Percentiles rank a stretch among this genome's conserved stretches.
Conservation (phyloP, 2,113 vertebrate species). For the Pituophis catenifer region DNA sequence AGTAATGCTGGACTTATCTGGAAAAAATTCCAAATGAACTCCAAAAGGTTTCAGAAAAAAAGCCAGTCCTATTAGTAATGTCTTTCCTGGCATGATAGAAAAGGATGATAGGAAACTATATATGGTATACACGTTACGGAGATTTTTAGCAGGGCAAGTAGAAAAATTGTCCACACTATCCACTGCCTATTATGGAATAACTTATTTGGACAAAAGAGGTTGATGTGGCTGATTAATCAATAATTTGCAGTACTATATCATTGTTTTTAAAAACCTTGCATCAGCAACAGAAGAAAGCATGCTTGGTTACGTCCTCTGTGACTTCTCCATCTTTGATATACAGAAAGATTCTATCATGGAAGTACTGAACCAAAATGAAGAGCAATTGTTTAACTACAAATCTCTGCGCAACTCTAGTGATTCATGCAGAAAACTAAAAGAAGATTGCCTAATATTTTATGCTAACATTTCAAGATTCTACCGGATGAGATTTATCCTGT, state of each 20-base stretch:
- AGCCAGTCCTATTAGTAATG: neutral
- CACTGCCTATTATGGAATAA: neutral
- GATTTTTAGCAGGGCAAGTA: neutral
- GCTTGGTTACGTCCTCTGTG: neutral
- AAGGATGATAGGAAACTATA: neutral
- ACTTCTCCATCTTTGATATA: neutral
- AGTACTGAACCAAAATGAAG: neutral
- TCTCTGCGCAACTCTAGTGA: neutral
- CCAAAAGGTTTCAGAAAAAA: neutral
- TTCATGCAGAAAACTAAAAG: neutral
- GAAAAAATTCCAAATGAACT: slow-evolving; percentile 27
- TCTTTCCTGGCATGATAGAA: neutral
- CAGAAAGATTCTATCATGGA: neutral
- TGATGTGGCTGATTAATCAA: neutral
- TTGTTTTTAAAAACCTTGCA: neutral
- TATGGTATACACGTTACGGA: neutral
- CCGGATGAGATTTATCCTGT: neutral
- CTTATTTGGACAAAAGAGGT: neutral
- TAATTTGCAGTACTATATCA: neutral
- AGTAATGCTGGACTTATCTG: slow-evolving; percentile 29
- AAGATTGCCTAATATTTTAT: neutral
- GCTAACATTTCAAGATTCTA: neutral
- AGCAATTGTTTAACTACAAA: neutral
- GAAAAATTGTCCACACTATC: neutral
- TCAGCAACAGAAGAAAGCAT: neutral